Evolutionary conservation across 1,140 invertebrate genomes (phyloP), one percentile per base, ranked within the genome.

Genomic region (Gonatopus flavifemur): DNA sequence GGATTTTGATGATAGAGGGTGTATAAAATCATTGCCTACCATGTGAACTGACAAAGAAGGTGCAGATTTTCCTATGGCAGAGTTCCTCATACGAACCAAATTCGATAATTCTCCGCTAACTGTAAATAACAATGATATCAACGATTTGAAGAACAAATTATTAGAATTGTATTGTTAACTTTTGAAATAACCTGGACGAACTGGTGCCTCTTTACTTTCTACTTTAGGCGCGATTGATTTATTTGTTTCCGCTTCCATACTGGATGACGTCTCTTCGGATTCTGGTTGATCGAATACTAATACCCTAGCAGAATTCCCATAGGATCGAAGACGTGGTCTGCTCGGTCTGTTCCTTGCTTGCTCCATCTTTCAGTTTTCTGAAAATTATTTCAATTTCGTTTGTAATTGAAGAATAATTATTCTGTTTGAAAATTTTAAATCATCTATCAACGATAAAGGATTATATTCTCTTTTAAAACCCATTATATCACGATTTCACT

Each of bases 41-140:
- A 88, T 86, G 62, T 85, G 86, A 79, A 86, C 83, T 46, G 91
- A 92, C 24, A 93, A 78, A 47, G 91, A 90, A 42, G 94, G 94
- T 31, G 93, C 93, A 1, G 94, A 96, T 68, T 96, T 94, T 30
- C 94, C 94, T 52, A 96, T 83, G 18, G 87, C 82, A 13, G 91
- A 93, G 69, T 87, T 88, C 45, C 89, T 85, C 86, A 96, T 92
- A 49, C 91, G 85, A 55, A 94, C 79, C 52, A 97, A 79, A 76
- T 94, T 96, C 8, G 88, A 88, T 13, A 80, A 44, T 64, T 81
- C 80, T 61, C 71, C 64, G 43, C 73, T 72, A 32, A 67, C 72
- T 79, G 57, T 25, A 41, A 35, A n/a, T 28, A 37, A 43, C 3
- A 49, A 6, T 45, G 18, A 43, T 36, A 9, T n/a, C n/a, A n/a